phyloP scores from a whole-genome alignment of 2,113 vertebrate species.

The Petroica traversi region DNA sequence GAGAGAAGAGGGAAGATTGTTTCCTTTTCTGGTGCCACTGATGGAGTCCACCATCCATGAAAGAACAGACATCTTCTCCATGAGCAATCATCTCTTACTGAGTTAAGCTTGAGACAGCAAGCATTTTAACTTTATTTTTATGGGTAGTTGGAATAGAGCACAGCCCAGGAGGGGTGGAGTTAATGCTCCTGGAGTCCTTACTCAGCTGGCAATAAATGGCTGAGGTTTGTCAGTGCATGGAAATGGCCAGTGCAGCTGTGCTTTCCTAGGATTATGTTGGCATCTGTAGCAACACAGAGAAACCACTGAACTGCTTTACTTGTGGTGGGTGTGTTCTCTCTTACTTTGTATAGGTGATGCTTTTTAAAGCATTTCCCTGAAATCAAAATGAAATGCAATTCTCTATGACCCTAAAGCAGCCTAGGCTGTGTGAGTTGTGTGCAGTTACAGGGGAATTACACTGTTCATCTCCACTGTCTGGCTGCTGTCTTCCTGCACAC shows the following conservation, averaged over 20 bases:
- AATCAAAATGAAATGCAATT: background rate
- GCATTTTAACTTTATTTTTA: background rate
- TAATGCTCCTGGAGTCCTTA: background rate
- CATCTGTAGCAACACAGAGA: background rate
- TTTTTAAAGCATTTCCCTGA: background rate
- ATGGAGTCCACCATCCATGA: background rate
- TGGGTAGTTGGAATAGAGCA: background rate
- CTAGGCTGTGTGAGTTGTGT: accelerated
- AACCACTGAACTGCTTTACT: background rate
- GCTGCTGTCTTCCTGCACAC: background rate
- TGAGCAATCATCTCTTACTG: background rate
- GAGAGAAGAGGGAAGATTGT: background rate
- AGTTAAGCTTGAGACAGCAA: background rate
- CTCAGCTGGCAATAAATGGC: background rate
- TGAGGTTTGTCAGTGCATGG: background rate
- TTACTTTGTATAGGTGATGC: background rate
- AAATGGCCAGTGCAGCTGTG: background rate
- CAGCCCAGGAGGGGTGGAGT: background rate
- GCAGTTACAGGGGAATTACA: background rate
- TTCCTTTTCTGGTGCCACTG: background rate
- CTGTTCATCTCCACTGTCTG: background rate
- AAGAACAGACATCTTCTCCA: background rate
- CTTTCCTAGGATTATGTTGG: background rate
- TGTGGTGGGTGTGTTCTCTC: background rate
- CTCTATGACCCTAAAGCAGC: background rate